These are phyloP conservation scores for Entomyzon cyanotis DNA, from an alignment of 2,113 vertebrate genomes.

Conservation along the genomic window DNA sequence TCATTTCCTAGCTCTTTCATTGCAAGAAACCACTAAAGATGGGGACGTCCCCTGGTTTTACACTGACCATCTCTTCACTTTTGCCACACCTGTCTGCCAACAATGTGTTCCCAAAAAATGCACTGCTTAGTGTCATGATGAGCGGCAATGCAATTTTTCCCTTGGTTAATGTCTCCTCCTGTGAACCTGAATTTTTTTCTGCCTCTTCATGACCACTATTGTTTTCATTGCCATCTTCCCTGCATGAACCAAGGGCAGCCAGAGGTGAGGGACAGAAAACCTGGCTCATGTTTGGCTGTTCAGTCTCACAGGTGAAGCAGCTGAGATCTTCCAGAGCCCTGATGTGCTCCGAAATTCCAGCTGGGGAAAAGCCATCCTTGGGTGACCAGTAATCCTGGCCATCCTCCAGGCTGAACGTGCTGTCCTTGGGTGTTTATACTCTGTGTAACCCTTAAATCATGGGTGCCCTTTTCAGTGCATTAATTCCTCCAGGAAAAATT, in stretches of 20 bases:
- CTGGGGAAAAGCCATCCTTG: background rate
- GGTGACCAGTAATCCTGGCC: background rate
- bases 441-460: background rate
- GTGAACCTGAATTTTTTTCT: background rate
- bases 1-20: background rate
- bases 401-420: background rate
- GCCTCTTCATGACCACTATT: background rate
- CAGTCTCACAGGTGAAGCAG: background rate
- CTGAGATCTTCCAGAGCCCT: background rate
- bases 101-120: background rate
- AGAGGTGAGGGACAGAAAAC: background rate
- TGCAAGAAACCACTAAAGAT: background rate
- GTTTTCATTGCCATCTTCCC: background rate
- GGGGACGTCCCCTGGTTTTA: background rate
- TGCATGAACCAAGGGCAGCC: background rate
- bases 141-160: background rate
- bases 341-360: background rate
- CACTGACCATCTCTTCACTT: background rate
- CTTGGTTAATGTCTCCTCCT: background rate
- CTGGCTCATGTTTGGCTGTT: background rate
- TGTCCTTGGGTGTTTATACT: background rate
- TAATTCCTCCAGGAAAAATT: background rate
- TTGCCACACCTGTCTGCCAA: background rate
- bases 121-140: accelerated
- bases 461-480: background rate